phyloP scores from a whole-genome alignment of 2,797 vertebrate species.

The Diplodus puntazzo region DNA sequence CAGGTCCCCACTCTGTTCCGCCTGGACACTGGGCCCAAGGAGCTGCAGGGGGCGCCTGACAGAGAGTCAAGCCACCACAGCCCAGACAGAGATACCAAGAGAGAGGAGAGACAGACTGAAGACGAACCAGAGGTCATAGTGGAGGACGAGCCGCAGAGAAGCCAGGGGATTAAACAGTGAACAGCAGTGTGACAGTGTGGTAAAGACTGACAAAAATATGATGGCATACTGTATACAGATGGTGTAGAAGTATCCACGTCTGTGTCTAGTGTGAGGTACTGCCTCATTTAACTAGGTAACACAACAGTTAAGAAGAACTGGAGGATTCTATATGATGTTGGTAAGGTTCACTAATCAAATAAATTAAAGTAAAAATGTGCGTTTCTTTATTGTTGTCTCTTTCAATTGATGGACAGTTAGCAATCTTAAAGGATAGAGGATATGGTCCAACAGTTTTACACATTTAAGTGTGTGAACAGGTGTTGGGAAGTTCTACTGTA shows the following conservation, averaged over 20 bases:
- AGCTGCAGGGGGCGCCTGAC: slow-evolving; percentile 62
- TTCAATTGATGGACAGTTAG: background rate
- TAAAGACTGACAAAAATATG: background rate
- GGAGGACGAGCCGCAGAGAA: slow-evolving; percentile 71
- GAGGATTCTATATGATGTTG: slow-evolving; percentile 5
- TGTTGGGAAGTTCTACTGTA: no score
- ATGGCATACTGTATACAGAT: background rate
- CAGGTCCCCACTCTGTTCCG: slow-evolving; percentile 89
- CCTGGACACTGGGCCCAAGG: slow-evolving; percentile 72
- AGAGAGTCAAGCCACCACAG: slow-evolving; percentile 11
- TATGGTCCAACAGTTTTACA: no score
- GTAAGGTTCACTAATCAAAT: background rate
- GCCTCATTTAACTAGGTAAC: background rate
- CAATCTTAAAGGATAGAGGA: background rate
- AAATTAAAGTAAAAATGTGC: background rate
- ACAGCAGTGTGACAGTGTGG: background rate
- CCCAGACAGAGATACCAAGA: slow-evolving; percentile 13
- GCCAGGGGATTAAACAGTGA: slow-evolving; percentile 74
- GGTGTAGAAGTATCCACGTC: background rate
- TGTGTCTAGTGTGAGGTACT: background rate
- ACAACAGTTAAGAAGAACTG: background rate
- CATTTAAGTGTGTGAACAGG: no score
- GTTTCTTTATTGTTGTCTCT: background rate
- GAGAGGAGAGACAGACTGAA: background rate
- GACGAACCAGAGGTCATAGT: slow-evolving; percentile 31